These are phyloP conservation scores for Oasisia sp. DNA, from an alignment of 2,888 invertebrate species.

Conservation along the genomic window DNA sequence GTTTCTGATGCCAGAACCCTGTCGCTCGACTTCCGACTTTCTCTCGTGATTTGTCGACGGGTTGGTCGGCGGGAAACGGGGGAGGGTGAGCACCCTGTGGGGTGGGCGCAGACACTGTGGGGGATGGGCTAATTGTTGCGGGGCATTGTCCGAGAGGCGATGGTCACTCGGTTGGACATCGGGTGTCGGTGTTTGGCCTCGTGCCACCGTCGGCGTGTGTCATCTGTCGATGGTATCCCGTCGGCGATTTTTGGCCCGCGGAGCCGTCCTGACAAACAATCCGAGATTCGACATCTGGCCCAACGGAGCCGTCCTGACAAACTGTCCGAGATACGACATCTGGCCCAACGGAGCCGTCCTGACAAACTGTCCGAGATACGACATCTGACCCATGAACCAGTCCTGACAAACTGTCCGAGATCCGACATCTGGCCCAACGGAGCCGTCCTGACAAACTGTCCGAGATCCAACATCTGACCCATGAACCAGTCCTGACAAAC, in stretches of 20 bases:
- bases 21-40: neutral
- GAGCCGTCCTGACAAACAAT: neutral
- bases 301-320: no score
- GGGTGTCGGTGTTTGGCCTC: neutral
- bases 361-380: no score
- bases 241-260: neutral
- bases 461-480: no score
- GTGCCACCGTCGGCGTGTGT: neutral
- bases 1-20: neutral
- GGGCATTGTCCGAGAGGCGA: neutral
- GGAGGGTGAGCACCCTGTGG: neutral
- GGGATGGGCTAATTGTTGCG: slow-evolving; percentile 9
- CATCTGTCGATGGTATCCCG: neutral
- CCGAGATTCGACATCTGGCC: neutral
- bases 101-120: neutral
- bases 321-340: no score
- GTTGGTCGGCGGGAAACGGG: neutral
- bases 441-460: no score
- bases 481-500: no score
- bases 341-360: no score
- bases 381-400: no score
- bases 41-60: neutral
- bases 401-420: no score
- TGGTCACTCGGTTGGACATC: neutral
- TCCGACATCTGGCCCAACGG: no score